These are phyloP conservation scores for Girardinichthys multiradiatus DNA, from an alignment of 2,113 vertebrate species.

Conservation along the genomic window DNA sequence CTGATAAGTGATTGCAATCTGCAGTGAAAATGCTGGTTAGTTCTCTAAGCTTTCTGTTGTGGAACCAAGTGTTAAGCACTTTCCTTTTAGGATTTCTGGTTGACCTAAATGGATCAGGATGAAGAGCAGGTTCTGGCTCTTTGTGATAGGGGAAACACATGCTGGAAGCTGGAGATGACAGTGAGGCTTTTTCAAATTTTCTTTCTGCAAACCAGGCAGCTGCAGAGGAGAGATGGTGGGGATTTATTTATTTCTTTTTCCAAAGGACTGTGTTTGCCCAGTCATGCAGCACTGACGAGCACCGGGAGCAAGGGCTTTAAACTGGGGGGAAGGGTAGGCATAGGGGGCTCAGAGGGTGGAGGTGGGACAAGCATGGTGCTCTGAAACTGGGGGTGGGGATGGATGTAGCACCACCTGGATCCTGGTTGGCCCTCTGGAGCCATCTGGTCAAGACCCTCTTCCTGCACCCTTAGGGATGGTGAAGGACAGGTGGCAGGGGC, in stretches of 20 bases:
- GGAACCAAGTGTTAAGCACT: background rate
- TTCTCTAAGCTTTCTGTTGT: conserved; percentile 6
- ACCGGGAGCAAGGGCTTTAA: conserved; percentile 59
- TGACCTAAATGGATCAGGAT: background rate
- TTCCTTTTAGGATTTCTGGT: conserved; percentile 8
- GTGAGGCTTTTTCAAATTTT: conserved; percentile 29
- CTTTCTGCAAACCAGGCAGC: conserved; percentile 59
- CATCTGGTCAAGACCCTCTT: conserved; percentile 76
- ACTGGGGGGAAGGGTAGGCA: conserved; percentile 30
- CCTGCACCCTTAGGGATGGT: conserved; percentile 60
- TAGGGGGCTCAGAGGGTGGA: conserved; percentile 60
- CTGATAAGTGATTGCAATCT: conserved; percentile 44
- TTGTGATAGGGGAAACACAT: conserved; percentile 30
- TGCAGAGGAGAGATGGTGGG: conserved; percentile 54
- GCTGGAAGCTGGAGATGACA: conserved; percentile 22
- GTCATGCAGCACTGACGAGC: conserved; percentile 78
- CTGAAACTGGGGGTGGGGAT: conserved; percentile 59
- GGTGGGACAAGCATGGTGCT: conserved; percentile 57
- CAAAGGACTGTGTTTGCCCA: conserved; percentile 72
- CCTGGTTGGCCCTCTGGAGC: conserved; percentile 69
- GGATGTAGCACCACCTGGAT: conserved; percentile 56
- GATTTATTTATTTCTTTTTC: conserved; percentile 57
- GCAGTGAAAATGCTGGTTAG: conserved; percentile 8
- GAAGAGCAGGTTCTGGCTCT: conserved; percentile 28
- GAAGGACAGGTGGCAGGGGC: conserved; percentile 78